A percentile compares a stretch with the other conserved stretches of the same genome.
Conservation (phyloP, 2,888 invertebrate species). For the Eurytoma adleriae region DNA sequence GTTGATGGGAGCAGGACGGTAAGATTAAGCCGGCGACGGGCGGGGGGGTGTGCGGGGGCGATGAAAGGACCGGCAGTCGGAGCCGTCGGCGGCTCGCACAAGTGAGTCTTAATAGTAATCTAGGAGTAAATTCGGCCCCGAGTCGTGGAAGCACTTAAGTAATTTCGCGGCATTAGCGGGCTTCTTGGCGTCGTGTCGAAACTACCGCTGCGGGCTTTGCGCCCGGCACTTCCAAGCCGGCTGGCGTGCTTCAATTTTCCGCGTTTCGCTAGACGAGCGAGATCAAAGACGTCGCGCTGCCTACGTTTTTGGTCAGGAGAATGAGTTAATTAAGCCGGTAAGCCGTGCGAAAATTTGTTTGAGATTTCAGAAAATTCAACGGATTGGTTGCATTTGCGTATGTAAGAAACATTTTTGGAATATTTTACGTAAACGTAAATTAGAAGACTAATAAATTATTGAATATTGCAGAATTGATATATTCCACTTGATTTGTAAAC, state of each 20-base stretch:
- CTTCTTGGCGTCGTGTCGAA: conserved; percentile 27
- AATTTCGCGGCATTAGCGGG: conserved; percentile 52
- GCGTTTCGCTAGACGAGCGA: not conserved
- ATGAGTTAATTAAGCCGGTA: conserved; percentile 32
- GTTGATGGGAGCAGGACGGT: conserved; percentile 41
- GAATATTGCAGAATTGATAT: too few relatives aligned
- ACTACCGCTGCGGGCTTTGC: not conserved
- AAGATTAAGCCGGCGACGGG: conserved; percentile 46
- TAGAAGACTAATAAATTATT: too few relatives aligned
- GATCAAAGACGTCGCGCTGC: conserved; percentile 35
- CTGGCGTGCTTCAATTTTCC: conserved; percentile 7
- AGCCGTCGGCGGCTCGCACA: conserved; percentile 15
- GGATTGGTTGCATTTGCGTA: too few relatives aligned
- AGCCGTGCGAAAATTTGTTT: not conserved
- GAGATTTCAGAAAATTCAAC: too few relatives aligned
- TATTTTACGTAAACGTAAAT: not conserved
- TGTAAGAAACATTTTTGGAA: too few relatives aligned
- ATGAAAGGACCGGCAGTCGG: conserved; percentile 41
- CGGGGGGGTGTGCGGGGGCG: conserved; percentile 22
- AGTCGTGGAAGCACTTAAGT: conserved; percentile 50
- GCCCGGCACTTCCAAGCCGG: not conserved
- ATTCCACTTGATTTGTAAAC: too few relatives aligned
- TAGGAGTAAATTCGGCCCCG: conserved; percentile 53
- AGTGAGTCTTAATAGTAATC: conserved; percentile 48
- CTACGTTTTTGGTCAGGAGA: conserved; percentile 7